These are phyloP conservation scores for Cryptoleucopteryx plumbea DNA, from an alignment of 2,113 vertebrate species.

Conservation along the genomic window DNA sequence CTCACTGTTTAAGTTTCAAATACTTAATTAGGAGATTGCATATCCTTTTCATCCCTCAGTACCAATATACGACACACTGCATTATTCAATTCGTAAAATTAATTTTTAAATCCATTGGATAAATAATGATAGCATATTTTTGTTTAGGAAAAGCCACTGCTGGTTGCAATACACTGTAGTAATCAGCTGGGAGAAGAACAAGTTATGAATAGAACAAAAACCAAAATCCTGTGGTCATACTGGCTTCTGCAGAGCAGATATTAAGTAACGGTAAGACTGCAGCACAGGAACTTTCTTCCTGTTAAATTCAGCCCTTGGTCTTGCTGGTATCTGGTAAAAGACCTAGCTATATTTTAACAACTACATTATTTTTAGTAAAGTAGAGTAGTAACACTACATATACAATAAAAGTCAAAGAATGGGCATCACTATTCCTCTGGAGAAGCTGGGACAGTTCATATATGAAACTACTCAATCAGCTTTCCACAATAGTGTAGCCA, in stretches of 20 bases:
- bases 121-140: neutral
- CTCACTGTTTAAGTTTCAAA: neutral
- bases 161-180: neutral
- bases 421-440: neutral
- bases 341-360: accelerated
- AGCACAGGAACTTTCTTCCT: neutral
- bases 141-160: neutral
- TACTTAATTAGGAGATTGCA: neutral
- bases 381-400: neutral
- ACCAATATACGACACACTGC: neutral
- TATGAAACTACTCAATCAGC: neutral
- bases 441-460: neutral
- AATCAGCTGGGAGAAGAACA: neutral
- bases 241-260: neutral
- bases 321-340: neutral
- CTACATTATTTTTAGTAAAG: neutral
- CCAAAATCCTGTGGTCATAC: neutral
- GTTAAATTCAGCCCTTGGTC: neutral
- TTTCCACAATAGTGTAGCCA: neutral
- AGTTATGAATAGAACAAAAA: neutral
- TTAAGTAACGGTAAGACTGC: neutral
- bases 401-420: neutral
- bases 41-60: neutral
- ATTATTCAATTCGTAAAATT: neutral
- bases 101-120: neutral